Evolutionary conservation across 2,888 invertebrate species (phyloP), one percentile per base, ranked within the genome.

Genomic region (Perizoma affinitatum): DNA sequence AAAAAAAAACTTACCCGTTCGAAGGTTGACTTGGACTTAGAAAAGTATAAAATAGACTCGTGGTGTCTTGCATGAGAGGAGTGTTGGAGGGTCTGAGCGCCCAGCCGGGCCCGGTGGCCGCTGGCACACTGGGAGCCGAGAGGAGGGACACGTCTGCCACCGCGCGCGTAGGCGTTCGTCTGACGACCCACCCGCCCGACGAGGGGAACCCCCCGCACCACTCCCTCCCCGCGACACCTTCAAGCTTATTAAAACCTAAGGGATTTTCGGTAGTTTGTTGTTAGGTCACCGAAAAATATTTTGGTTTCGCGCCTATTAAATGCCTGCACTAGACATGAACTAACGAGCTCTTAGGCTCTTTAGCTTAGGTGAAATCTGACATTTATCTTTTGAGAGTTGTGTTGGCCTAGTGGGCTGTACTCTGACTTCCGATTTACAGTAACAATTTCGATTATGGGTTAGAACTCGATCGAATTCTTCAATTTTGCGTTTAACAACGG

Each of bases 31-130:
- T 69, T 65, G 46, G 52, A 60, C 41, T 69, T 74, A 72, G 67
- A 74, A 77, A 77, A 69, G 67, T 70, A 67, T 61, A 68, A 76
- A 74, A 71, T 61, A 67, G 54, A 56, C 57, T 63, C 56, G 61
- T 44, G 36, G 59, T 52, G 61, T 56, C 36, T 50, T 35, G 41
- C 41, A 48, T 6, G 4, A 8, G n/a, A 22, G 4, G 36, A 22
- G 46, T n/a, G 38, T 11, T 33, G 60, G 43, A 35, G 56, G 33
- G 61, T 35, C 84, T 82, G 80, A 82, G 80, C 38, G 74, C 78
- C 83, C 77, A 80, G 85, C 91, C 88, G 89, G 93, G 89, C 92
- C 93, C 93, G 87, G 91, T 90, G 86, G 88, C 90, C 87, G 84
- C 88, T 87, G 88, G 85, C 85, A 86, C 84, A 86, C 87, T 87